phyloP scores from a whole-genome alignment of 2,113 vertebrate species.

The Triplophysa tibetana region DNA sequence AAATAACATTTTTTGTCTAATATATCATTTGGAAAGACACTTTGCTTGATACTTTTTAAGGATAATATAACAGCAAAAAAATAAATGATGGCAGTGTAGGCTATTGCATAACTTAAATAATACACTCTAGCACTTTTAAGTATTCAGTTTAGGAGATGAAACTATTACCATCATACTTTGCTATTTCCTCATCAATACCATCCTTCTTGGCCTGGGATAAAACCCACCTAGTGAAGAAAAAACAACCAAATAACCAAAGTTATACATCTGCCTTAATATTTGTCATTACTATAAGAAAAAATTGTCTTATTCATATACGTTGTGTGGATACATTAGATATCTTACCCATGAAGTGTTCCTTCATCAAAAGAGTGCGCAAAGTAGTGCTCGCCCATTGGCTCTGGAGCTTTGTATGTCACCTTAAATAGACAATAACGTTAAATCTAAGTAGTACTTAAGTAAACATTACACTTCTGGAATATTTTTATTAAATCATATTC shows the following conservation, averaged over 20 bases:
- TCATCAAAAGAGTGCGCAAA: conserved; percentile 92
- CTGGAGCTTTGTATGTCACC: conserved; percentile 92
- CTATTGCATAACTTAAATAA: no score
- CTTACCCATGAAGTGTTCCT: conserved; percentile 91
- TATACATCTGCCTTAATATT: background rate
- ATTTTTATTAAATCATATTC: no score
- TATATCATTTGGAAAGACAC: no score
- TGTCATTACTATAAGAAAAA: no score
- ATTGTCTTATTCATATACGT: background rate
- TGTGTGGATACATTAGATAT: background rate
- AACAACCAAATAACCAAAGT: background rate
- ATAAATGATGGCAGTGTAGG: no score
- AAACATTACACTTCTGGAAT: no score
- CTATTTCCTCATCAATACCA: conserved; percentile 92
- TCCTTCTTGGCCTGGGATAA: conserved; percentile 96
- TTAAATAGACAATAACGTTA: conserved; percentile 54
- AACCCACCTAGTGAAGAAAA: conserved; percentile 82
- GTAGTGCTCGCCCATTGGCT: conserved; percentile 91
- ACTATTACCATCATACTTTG: conserved; percentile 92
- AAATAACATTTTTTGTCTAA: no score
- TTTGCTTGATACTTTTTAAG: no score
- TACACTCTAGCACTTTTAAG: no score
- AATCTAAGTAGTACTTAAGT: background rate
- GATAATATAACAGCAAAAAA: no score
- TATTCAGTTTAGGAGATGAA: background rate